Base-by-base conservation (phyloP, 2,888 invertebrate genomes). In the Aleiodes testaceus region DNA sequence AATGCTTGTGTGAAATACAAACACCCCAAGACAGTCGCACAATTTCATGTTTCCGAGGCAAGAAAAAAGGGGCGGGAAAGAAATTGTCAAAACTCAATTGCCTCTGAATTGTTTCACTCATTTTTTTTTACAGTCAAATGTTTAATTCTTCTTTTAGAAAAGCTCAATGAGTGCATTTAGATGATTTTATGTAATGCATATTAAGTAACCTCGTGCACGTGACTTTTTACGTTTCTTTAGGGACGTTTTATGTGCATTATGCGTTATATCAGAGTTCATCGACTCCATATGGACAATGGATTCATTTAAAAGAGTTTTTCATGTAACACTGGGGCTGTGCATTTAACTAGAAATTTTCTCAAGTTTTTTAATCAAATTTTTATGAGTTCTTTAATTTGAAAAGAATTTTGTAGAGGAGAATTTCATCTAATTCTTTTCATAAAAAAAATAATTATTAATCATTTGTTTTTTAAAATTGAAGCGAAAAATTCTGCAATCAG, bases 241-340 rank as follows among this genome's bases (percentile, higher is more conserved):
- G 26, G 59, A 59, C 18, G 26, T 36, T 59, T 59, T 59, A 59
- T 59, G 59, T 5, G 59, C 59, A 59, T 59, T 59, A 59, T 59
- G 59, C 36, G 59, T 59, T 59, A 30, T 59, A 59, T 59, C 42
- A 59, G 59, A 59, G 59, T 59, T 59, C 59, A 59, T 59, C 59
- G 59, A 59, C 59, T 59, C 26, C 4, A 14, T 36, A 2, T 36
- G 36, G 6, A 36, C 36, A 36, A 36, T 36, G 36, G 22, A 36
- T 36, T 59, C 59, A 36, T 59, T 59, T 42, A 59, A 59, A 59
- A 59, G 59, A 14, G 16, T 59, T 59, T 59, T 42, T 59, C 26
- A 3, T 42, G 11, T 14, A 9, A 16, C 5, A 14, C 2, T 36
- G n/a, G 16, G 16, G 36, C 42, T 9, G 59, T 9, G 59, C 59